phyloP scores from a whole-genome alignment of 2,888 invertebrate genomes.

The Chironomus riparius region DNA sequence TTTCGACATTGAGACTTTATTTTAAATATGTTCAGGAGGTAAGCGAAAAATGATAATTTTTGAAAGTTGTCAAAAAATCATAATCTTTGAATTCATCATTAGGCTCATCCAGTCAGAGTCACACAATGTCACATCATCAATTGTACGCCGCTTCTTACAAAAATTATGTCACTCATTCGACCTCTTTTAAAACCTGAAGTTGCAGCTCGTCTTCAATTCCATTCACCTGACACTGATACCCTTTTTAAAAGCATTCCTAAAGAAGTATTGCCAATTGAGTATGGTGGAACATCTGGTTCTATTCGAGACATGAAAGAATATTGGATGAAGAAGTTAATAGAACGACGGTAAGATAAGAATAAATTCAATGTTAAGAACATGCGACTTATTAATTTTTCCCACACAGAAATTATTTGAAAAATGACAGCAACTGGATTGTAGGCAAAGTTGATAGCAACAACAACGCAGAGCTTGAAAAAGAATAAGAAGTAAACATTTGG shows the following conservation, averaged over 20 bases:
- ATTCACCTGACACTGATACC: constrained; percentile 55
- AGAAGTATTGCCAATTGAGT: constrained; percentile 57
- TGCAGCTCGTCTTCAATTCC: constrained; percentile 53
- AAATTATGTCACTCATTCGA: constrained; percentile 51
- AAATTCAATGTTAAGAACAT: neutral
- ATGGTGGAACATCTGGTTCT: constrained; percentile 57
- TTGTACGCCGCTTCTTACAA: constrained; percentile 55
- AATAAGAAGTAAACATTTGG: neutral
- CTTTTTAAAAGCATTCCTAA: constrained; percentile 54
- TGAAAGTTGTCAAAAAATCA: neutral
- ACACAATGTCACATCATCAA: constrained; percentile 59
- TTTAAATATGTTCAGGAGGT: constrained; percentile 60
- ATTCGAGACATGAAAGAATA: constrained; percentile 50
- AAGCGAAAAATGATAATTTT: neutral
- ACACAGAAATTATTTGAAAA: constrained; percentile 7
- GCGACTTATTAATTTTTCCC: neutral
- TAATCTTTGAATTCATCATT: constrained; percentile 41
- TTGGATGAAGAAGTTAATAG: constrained; percentile 53
- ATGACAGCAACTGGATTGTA: constrained; percentile 9
- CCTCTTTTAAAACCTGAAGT: constrained; percentile 60
- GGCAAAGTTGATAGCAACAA: constrained; percentile 4
- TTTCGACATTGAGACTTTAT: constrained; percentile 56
- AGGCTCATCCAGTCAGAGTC: constrained; percentile 58
- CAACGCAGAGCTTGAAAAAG: neutral
- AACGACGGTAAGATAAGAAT: constrained; percentile 43